phyloP scores from a whole-genome alignment of 2,888 invertebrate genomes.

The Peribatodes rhomboidaria region DNA sequence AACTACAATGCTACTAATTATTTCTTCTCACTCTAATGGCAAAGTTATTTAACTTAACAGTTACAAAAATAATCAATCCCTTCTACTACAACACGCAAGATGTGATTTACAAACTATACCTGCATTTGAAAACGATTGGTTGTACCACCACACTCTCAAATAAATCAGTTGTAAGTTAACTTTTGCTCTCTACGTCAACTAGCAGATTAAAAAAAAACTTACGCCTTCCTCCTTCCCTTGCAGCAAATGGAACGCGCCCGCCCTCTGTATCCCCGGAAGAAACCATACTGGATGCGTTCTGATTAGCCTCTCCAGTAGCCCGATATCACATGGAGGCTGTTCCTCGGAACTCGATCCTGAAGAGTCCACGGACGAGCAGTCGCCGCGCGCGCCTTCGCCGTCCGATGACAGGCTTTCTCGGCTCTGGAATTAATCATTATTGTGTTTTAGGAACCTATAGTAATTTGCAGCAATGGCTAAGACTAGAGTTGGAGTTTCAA shows the following conservation, averaged over 20 bases:
- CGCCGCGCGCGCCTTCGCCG: constrained; percentile 87
- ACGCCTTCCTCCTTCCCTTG: constrained; percentile 98
- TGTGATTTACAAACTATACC: too few relatives aligned
- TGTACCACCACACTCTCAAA: too few relatives aligned
- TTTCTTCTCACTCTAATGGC: too few relatives aligned
- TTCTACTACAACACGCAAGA: too few relatives aligned
- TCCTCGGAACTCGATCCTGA: constrained; percentile 87
- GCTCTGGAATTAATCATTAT: constrained; percentile 78
- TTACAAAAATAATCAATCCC: too few relatives aligned
- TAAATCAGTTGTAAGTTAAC: too few relatives aligned
- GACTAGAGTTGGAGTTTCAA: too few relatives aligned
- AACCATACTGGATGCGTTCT: constrained; percentile 98
- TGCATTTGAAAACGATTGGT: too few relatives aligned
- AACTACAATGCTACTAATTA: too few relatives aligned
- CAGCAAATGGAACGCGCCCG: constrained; percentile 96
- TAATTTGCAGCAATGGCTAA: too few relatives aligned
- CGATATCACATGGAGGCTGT: constrained; percentile 93
- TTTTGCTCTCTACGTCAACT: background rate
- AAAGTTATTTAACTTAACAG: too few relatives aligned
- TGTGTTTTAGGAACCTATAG: too few relatives aligned
- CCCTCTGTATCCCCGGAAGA: constrained; percentile 96
- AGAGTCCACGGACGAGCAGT: constrained; percentile 85
- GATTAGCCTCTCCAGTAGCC: constrained; percentile 94
- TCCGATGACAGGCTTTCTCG: constrained; percentile 90
- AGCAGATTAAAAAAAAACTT: constrained; percentile 65